Conservation (phyloP, 2,797 vertebrate species). For the Cichlasoma orientale region DNA sequence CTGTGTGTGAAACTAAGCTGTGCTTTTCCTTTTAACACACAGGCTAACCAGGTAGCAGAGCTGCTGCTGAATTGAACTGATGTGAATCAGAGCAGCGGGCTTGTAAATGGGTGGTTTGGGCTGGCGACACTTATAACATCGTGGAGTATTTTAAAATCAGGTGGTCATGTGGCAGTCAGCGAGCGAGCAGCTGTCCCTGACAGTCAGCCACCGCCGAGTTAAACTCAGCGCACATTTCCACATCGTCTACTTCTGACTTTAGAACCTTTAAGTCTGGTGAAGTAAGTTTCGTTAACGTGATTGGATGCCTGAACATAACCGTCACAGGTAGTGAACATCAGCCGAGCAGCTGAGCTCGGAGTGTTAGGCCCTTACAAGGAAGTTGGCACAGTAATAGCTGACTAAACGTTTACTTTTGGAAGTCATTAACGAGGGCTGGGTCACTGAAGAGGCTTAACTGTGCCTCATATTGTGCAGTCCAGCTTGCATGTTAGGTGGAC, state of each 20-base stretch:
- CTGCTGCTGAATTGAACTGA: not conserved
- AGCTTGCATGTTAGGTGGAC: not conserved
- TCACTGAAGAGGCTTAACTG: not conserved
- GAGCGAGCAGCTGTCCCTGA: conserved; percentile 39
- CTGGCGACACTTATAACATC: not conserved
- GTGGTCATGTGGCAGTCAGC: not conserved
- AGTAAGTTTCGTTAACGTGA: no score
- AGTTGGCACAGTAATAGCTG: not conserved
- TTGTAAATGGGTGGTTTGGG: not conserved
- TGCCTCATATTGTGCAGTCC: not conserved
- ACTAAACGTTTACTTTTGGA: not conserved
- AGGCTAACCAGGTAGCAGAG: not conserved
- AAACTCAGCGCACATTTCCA: not conserved
- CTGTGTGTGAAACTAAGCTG: not conserved
- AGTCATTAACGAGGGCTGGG: not conserved
- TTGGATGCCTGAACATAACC: not conserved
- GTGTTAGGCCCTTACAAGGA: conserved; percentile 13
- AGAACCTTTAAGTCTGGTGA: not conserved
- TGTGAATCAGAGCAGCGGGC: not conserved
- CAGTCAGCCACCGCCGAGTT: not conserved
- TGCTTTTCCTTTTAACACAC: not conserved
- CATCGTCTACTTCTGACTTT: not conserved
- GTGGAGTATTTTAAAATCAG: not conserved
- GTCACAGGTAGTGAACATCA: not conserved
- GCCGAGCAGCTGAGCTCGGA: not conserved